phyloP scores from a whole-genome alignment of 2,888 invertebrate species.

The Brachyopa scutellaris region DNA sequence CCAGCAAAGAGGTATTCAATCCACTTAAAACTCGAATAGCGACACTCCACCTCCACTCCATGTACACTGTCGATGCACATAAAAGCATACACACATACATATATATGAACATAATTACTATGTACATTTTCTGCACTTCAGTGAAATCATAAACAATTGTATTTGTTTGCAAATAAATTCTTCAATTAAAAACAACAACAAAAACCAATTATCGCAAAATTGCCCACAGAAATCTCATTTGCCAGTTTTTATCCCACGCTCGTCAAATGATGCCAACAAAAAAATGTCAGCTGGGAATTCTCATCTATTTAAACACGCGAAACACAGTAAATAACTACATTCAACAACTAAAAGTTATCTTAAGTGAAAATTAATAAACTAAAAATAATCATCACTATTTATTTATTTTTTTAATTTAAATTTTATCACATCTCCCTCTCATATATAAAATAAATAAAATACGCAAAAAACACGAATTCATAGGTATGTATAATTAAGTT shows the following conservation, averaged over 20 bases:
- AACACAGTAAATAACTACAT: not conserved
- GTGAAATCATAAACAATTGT: too few species aligned
- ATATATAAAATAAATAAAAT: conserved; percentile 29
- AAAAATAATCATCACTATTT: conserved; percentile 41
- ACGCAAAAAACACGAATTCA: conserved; percentile 17
- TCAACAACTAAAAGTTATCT: conserved; percentile 7
- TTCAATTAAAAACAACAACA: conserved; percentile 27
- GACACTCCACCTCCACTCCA: too few species aligned
- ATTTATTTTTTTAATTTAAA: conserved; percentile 39
- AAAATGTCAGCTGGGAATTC: conserved; percentile 1
- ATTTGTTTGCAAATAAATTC: not conserved
- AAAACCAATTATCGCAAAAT: conserved; percentile 50
- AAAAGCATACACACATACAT: too few species aligned
- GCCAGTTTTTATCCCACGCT: conserved; percentile 41
- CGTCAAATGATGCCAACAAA: conserved; percentile 36
- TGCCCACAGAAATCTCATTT: conserved; percentile 43
- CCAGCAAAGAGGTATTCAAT: too few species aligned
- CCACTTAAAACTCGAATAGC: too few species aligned
- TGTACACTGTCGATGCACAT: too few species aligned
- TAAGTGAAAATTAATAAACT: conserved; percentile 36
- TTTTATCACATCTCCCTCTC: conserved; percentile 40
- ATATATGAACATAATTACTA: too few species aligned
- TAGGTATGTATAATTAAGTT: conserved; percentile 32
- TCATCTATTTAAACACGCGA: conserved; percentile 19
- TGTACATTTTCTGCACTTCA: too few species aligned